These are phyloP conservation scores for Dunckerocampus dactyliophorus DNA, from an alignment of 2,113 vertebrate genomes.

Conservation along the genomic window DNA sequence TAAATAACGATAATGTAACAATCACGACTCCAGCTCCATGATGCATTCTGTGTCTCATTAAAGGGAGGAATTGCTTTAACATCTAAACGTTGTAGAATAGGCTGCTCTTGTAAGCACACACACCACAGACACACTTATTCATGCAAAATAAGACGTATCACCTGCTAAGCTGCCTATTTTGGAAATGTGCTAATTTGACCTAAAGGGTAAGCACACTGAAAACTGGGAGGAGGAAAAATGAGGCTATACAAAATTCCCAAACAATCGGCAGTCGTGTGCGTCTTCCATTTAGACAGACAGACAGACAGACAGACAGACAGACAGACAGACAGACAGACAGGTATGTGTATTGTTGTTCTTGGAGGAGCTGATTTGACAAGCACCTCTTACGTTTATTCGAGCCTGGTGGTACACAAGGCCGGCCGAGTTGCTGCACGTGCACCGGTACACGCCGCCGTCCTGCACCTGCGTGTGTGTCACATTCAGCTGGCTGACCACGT, in stretches of 20 bases:
- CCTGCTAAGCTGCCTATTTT: slow-evolving; percentile 41
- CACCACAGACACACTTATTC: slow-evolving; percentile 29
- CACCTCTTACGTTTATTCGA: slow-evolving; percentile 99
- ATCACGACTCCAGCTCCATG: slow-evolving; percentile 11
- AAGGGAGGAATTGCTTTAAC: slow-evolving; percentile 43
- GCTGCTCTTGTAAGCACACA: slow-evolving; percentile 41
- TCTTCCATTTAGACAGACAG: slow-evolving; percentile 3
- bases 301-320: slow-evolving; percentile 17
- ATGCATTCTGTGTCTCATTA: slow-evolving; percentile 35
- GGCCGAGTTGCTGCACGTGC: slow-evolving; percentile 96
- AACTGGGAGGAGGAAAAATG: slow-evolving; percentile 22
- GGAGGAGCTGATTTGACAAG: slow-evolving; percentile 99
- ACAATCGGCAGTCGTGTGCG: slow-evolving; percentile 9
- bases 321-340: slow-evolving; percentile 55
- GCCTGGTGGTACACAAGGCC: slow-evolving; percentile 98
- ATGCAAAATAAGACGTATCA: slow-evolving; percentile 50
- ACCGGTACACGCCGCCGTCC: slow-evolving; percentile 96
- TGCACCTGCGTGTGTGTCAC: slow-evolving; percentile 93
- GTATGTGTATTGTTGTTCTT: slow-evolving; percentile 78
- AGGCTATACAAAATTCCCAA: background rate
- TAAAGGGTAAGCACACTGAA: slow-evolving; percentile 40
- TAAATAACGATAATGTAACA: slow-evolving; percentile 26
- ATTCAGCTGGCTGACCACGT: slow-evolving; percentile 96
- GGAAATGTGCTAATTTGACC: slow-evolving; percentile 42
- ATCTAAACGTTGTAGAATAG: slow-evolving; percentile 28